A percentile compares a stretch with the other conserved stretches of the same genome.
Evolutionary conservation across 1,140 invertebrate genomes (phyloP).

Genomic region (Aphis gossypii): DNA sequence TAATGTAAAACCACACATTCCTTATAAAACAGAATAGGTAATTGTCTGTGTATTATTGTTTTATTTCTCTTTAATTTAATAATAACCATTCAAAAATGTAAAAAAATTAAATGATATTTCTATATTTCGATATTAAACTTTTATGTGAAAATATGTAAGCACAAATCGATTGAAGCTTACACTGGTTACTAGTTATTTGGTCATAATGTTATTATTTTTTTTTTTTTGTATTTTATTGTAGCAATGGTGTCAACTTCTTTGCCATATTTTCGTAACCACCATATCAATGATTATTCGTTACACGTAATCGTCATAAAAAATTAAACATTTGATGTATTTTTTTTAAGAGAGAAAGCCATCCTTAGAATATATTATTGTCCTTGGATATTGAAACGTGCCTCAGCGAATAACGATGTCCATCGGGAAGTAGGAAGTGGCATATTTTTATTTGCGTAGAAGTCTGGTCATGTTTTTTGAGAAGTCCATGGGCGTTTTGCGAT

Average conservation of each 20-base stretch:
- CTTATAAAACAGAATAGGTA: neutral
- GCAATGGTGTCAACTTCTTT: neutral
- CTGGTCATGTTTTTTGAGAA: conserved; percentile 30
- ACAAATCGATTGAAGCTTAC: neutral
- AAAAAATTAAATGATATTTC: too few species aligned
- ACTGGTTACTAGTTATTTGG: neutral
- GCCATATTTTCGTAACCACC: neutral
- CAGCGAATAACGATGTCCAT: neutral
- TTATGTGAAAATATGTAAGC: too few species aligned
- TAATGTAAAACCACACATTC: neutral
- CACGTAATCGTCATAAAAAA: conserved; percentile 36
- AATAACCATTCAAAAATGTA: too few species aligned
- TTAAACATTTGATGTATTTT: neutral
- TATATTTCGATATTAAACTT: too few species aligned
- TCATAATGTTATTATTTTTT: neutral
- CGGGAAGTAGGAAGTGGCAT: neutral
- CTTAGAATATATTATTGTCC: neutral
- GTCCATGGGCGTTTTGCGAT: conserved; percentile 13
- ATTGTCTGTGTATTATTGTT: too few species aligned
- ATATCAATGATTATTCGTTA: conserved; percentile 11
- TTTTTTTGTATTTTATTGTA: neutral
- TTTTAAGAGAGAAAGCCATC: conserved; percentile 18
- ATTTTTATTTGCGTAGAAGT: neutral
- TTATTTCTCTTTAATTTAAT: too few species aligned
- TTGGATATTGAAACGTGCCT: conserved; percentile 31